Base-by-base conservation (phyloP, 2,888 invertebrate genomes). In the Cotesia congregata region DNA sequence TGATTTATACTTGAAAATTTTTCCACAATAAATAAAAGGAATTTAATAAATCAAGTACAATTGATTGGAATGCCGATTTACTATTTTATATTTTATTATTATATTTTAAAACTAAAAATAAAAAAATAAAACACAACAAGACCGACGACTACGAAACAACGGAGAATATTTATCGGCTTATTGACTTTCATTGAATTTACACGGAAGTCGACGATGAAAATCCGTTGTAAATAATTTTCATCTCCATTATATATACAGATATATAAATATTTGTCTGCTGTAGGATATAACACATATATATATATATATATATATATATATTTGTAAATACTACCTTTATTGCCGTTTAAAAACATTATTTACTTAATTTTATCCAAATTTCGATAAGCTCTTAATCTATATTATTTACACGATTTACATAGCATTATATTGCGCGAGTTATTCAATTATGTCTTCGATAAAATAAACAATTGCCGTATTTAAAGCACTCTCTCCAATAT, bases 131-230 rank as follows among this genome's bases (percentile, higher is more conserved):
- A 50, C 0, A 30, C 30, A 50, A 50, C 50, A 50, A 50, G 50
- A 50, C 6, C 50, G 12, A 4, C 9, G 50, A 9, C 50, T 50
- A 9, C 50, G 50, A 50, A 50, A 50, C 50, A 50, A 50, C 50
- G 12, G 50, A 61, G 17, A 62, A 72, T 76, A 76, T 76, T 76
- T 76, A 76, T 76, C 72, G 72, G 72, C 68, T 64, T 72, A 76
- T 76, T 76, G 68, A 67, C 67, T 76, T 76, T 72, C 72, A 76
- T 76, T 72, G 76, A 67, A 68, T 72, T 67, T 71, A 68, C 72
- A 60, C 72, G 67, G 72, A 72, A 76, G 72, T 76, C 72, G 72
- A 72, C 76, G 76, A 76, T 76, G 72, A 76, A 76, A 76, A 72
- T 68, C 61, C 68, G 38, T 68, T 76, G 62, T 72, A 67, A 76